Evolutionary conservation across 2,888 invertebrate species (phyloP).

Genomic region (Epirrhoe alternata): DNA sequence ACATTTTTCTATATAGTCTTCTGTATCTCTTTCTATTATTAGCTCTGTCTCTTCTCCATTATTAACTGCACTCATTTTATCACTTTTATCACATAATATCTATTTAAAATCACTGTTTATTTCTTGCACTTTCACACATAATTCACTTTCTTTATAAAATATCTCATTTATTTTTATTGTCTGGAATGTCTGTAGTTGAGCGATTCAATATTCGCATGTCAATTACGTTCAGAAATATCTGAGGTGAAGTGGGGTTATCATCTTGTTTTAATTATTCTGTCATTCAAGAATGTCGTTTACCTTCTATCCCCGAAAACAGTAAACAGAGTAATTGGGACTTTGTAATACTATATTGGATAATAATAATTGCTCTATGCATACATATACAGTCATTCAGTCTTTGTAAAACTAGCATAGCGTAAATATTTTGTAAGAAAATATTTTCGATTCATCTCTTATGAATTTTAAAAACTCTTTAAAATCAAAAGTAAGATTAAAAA

Average conservation of each 20-base stretch:
- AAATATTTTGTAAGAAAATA: no score
- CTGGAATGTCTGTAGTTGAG: neutral
- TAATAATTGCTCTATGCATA: no score
- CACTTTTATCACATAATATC: constrained; percentile 16
- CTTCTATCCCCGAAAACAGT: constrained; percentile 11
- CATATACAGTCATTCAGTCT: no score
- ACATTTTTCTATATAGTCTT: constrained; percentile 62
- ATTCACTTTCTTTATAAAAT: neutral
- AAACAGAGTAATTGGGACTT: neutral
- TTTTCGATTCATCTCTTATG: no score
- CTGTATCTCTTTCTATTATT: constrained; percentile 39
- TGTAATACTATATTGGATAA: neutral
- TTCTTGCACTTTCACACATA: neutral
- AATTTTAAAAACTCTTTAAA: no score
- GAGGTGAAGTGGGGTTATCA: constrained; percentile 21
- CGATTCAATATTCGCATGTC: constrained; percentile 7
- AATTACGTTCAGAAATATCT: constrained; percentile 10
- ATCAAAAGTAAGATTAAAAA: neutral
- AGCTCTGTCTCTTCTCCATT: constrained; percentile 37
- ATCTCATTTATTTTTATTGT: neutral
- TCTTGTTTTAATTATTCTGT: constrained; percentile 25
- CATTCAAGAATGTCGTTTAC: constrained; percentile 23
- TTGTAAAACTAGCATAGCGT: no score
- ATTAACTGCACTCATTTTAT: constrained; percentile 20
- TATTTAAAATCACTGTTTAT: constrained; percentile 41